Conservation (phyloP, 2,888 invertebrate species). For the Escarpia spicata region DNA sequence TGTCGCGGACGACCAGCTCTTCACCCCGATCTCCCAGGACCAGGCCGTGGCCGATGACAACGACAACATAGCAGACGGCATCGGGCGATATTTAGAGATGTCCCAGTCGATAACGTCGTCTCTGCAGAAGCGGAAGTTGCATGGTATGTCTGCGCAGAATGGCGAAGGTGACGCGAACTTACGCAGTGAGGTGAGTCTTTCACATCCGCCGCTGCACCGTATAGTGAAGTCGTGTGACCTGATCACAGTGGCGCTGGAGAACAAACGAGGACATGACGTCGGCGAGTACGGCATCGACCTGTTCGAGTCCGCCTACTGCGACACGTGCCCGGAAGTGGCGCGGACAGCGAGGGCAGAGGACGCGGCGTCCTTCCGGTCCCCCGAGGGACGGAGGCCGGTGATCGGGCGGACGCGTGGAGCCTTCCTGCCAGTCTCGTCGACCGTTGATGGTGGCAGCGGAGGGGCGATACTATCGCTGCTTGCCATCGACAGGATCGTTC, state of each 20-base stretch:
- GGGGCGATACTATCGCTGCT: constrained; percentile 27
- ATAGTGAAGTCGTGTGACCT: constrained; percentile 30
- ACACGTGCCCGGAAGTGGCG: constrained; percentile 23
- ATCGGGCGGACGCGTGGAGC: constrained; percentile 31
- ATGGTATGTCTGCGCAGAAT: neutral
- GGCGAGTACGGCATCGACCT: constrained; percentile 31
- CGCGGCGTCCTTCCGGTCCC: constrained; percentile 31
- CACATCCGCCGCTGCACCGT: constrained; percentile 28
- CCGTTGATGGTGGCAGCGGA: constrained; percentile 17
- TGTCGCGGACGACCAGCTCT: neutral
- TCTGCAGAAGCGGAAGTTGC: neutral
- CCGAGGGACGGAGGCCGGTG: constrained; percentile 31
- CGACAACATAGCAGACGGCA: neutral
- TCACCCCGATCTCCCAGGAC: neutral
- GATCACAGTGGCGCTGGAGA: constrained; percentile 24
- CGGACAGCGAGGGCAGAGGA: constrained; percentile 17
- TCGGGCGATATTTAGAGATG: neutral
- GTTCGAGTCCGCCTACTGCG: constrained; percentile 32
- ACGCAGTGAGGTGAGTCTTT: constrained; percentile 17
- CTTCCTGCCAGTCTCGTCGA: constrained; percentile 30
- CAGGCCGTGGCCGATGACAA: neutral
- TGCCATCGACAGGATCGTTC: constrained; percentile 28
- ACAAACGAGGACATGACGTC: constrained; percentile 14
- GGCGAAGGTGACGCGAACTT: neutral
- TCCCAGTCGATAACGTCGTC: neutral